Evolutionary conservation across 1,140 invertebrate genomes (phyloP).

Genomic region (Drosophila lowei): DNA sequence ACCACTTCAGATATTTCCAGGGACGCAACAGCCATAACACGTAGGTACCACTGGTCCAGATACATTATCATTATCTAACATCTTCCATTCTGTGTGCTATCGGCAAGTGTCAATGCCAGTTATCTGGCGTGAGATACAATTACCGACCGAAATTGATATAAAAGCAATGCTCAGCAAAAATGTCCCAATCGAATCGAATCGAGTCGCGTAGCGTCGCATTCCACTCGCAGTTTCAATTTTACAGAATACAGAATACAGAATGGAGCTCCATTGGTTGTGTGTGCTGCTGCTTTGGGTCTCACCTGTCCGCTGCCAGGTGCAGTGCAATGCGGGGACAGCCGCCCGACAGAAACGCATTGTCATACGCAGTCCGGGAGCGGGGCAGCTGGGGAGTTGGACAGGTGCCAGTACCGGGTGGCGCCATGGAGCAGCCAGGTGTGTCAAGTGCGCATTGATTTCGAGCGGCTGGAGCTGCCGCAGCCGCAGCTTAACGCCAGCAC

Average conservation of each 20-base stretch:
- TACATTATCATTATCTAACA: slow-evolving; percentile 38
- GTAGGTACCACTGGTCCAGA: background rate
- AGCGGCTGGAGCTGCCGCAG: slow-evolving; percentile 68
- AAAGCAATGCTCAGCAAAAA: slow-evolving; percentile 39
- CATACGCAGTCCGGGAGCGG: slow-evolving; percentile 45
- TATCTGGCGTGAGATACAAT: slow-evolving; percentile 41
- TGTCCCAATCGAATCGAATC: slow-evolving; percentile 48
- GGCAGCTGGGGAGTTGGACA: slow-evolving; percentile 53
- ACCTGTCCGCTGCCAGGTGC: slow-evolving; percentile 43
- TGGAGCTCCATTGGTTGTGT: slow-evolving; percentile 38
- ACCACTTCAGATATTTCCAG: slow-evolving; percentile 8
- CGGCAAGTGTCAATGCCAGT: slow-evolving; percentile 64
- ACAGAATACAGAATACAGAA: slow-evolving; percentile 34
- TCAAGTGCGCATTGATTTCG: slow-evolving; percentile 72
- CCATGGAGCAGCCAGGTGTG: slow-evolving; percentile 69
- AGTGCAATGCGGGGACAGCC: slow-evolving; percentile 47
- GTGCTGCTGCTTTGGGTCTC: slow-evolving; percentile 3
- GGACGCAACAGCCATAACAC: slow-evolving; percentile 3
- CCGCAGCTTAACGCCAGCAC: slow-evolving; percentile 58
- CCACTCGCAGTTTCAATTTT: background rate
- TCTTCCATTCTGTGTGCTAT: slow-evolving; percentile 32
- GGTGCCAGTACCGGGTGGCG: slow-evolving; percentile 64
- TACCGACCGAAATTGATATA: slow-evolving; percentile 46
- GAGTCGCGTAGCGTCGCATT: no score
- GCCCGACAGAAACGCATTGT: slow-evolving; percentile 64